Evolutionary conservation across 2,888 invertebrate genomes (phyloP), one percentile per base, ranked within the genome.

Genomic region (Pteria penguin): DNA sequence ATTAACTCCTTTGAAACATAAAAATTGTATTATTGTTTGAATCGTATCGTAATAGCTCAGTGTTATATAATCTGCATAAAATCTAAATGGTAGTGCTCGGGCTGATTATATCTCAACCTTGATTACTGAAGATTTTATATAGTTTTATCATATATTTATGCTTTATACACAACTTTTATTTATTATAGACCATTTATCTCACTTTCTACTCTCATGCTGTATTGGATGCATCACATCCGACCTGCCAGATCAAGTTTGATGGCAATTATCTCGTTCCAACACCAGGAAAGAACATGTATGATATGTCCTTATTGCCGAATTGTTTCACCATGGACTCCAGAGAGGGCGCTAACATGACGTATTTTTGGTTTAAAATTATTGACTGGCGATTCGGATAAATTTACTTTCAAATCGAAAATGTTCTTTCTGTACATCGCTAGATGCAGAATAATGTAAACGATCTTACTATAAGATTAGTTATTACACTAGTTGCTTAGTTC

Each of bases 281-380:
- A 5, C 31, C 75, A 4, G 62, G 57, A 11, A 27, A 79, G 18
- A n/a, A n/a, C n/a, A n/a, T n/a, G n/a, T 33, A 73, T 32, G 33
- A 54, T 4, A 67, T 79, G 58, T 81, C 81, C 22, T 81, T 85
- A 2, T 81, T 88, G 8, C 87, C 87, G 14, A 81, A 84, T 24
- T 88, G 87, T 69, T 84, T 80, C 58, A 76, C 78, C 1, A 69
- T 32, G 72, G 87, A 87, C 14, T 87, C 88, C 0, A 73, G 87
- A 14, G 87, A 87, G 69, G 87, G 87, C 2, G 88, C 84, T 67
- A 87, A 87, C 76, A 84, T 88, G 87, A 88, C 88, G 4, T 84
- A 82, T 65, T 88, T 87, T 76, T 88, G 88, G 87, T 88, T 87
- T 68, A 78, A 88, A 72, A 60, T 88, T 26, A 72, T 87, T 2